Conservation (phyloP, 2,113 vertebrate genomes). For the Mormyrus iriodes region DNA sequence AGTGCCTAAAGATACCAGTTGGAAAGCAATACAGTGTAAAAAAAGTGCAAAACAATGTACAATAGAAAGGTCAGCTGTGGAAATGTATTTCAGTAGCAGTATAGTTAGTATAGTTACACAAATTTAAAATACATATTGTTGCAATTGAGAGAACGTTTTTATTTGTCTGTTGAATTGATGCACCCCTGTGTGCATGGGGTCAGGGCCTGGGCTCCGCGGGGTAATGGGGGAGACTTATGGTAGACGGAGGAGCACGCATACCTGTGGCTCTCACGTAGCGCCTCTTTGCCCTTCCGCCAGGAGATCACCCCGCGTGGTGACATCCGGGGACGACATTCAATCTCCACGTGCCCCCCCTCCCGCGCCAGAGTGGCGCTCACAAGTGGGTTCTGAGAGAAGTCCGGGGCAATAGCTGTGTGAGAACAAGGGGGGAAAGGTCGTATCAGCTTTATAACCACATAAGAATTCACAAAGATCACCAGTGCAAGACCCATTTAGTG, state of each 20-base stretch:
- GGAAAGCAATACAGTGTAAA: background rate
- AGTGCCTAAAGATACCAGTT: background rate
- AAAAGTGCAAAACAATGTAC: background rate
- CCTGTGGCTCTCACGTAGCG: constrained; percentile 68
- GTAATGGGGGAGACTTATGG: constrained; percentile 19
- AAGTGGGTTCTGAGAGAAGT: constrained; percentile 61
- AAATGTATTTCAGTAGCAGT: background rate
- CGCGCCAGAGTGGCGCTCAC: constrained; percentile 61
- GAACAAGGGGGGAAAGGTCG: background rate
- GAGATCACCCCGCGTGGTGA: constrained; percentile 84
- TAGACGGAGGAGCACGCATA: constrained; percentile 26
- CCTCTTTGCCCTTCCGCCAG: constrained; percentile 84
- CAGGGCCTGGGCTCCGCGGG: background rate
- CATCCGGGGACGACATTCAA: constrained; percentile 84
- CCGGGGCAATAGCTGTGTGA: constrained; percentile 55
- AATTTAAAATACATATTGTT: background rate
- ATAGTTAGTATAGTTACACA: background rate
- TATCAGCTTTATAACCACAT: background rate
- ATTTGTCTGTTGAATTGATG: background rate
- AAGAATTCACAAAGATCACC: background rate
- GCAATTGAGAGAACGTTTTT: background rate
- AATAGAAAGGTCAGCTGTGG: background rate
- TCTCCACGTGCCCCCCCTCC: constrained; percentile 74
- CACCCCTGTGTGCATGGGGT: background rate
- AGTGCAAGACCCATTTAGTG: background rate